Evolutionary conservation across 1,140 invertebrate genomes (phyloP).

Genomic region (Pomacea maculata): DNA sequence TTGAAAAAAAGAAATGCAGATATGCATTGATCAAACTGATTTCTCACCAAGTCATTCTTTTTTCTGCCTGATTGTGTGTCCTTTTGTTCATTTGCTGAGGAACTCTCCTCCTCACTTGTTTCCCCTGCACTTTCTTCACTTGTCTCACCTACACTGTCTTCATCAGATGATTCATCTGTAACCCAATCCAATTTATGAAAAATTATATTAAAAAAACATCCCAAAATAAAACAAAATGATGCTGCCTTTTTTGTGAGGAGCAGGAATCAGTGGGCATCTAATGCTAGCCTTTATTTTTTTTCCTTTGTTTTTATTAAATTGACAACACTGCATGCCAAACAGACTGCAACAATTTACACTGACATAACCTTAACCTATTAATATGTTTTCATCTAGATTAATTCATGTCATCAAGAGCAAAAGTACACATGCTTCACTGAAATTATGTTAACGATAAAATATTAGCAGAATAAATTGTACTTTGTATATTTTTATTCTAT

Average conservation of each 20-base stretch:
- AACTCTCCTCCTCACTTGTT: background rate
- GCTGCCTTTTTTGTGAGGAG: background rate
- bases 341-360: background rate
- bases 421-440: background rate
- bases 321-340: background rate
- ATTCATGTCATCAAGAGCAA: background rate
- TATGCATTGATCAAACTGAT: background rate
- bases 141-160: slow-evolving; percentile 26
- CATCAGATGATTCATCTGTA: slow-evolving; percentile 23
- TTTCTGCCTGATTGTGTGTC: background rate
- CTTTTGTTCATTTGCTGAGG: background rate
- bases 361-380: background rate
- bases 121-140: slow-evolving; percentile 16
- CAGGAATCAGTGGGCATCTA: background rate
- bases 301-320: background rate
- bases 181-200: background rate
- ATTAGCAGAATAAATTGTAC: background rate
- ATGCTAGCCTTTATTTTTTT: background rate
- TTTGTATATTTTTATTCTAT: background rate
- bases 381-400: background rate
- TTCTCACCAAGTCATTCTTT: background rate
- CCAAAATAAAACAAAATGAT: background rate
- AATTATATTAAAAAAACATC: no score
- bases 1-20: background rate
- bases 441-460: background rate